Base-by-base conservation (phyloP, 2,888 invertebrate species). In the Protula sp. region DNA sequence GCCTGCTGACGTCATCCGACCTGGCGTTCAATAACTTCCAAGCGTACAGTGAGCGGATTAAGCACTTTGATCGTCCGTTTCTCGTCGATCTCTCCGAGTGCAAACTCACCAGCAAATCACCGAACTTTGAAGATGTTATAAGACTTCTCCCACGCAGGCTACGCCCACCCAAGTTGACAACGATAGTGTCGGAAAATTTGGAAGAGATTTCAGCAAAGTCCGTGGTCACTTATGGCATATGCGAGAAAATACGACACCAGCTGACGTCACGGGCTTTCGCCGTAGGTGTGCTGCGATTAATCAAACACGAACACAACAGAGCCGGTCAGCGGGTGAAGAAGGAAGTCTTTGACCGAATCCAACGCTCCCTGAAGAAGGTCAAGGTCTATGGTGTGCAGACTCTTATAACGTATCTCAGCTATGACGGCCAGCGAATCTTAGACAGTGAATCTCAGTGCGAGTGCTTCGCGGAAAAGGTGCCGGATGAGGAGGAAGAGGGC, bases 51-150 rank as follows among this genome's bases (percentile, higher is more conserved):
- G 67, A 70, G 19, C 54, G 67, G 9, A 62, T 70, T 30, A 59
- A 58, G 50, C 47, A 57, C 45, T 61, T 67, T 26, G 61, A 65
- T 47, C 30, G 60, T 30, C 69, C 67, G 3, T 66, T 70, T 48
- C 61, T 70, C n/a, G 63, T 70, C 26, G 69, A 70, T 57, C 60
- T 70, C 26, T 47, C 56, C 22, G 69, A 70, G 51, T 70, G 70
- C 54, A 55, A 61, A 26, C 56, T 70, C n/a, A 30, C 56, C 47
- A 38, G 38, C 19, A 61, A 60, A 30, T 55, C 65, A 9, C 50
- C 29, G 24, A 65, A 63, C 57, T 65, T 60, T 55, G 66, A 62
- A 28, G 68, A 69, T 29, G 31, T 67, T 5, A 57, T 68, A 9
- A 56, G 55, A 27, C 59, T 67, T 30, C 60, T 70, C 4, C 69